A percentile compares a stretch with the other conserved stretches of the same genome.
Evolutionary conservation across 2,888 invertebrate species (phyloP).

Genomic region (Asteroscopus sphinx): DNA sequence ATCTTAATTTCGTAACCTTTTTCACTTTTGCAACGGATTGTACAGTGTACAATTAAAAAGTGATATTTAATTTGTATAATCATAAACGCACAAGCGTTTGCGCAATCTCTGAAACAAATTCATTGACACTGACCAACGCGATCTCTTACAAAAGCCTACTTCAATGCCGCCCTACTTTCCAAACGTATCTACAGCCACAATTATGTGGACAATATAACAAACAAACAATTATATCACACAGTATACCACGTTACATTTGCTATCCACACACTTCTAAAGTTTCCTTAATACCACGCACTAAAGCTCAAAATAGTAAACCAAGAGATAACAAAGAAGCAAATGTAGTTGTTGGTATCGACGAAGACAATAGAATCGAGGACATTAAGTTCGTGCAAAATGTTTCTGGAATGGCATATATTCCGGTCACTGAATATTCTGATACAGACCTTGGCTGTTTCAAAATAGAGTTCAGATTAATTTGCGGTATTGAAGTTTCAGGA

Average conservation of each 20-base stretch:
- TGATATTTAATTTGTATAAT: slow-evolving; percentile 56
- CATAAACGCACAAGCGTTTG: slow-evolving; percentile 60
- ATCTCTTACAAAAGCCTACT: slow-evolving; percentile 84
- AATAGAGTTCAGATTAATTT: slow-evolving; percentile 55
- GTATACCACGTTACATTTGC: slow-evolving; percentile 47
- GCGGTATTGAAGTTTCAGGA: slow-evolving; percentile 59
- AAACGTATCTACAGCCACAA: slow-evolving; percentile 76
- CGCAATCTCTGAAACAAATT: slow-evolving; percentile 82
- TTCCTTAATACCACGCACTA: slow-evolving; percentile 54
- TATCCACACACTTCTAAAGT: slow-evolving; percentile 25
- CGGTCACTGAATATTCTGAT: slow-evolving; percentile 33
- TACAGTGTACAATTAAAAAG: slow-evolving; percentile 51
- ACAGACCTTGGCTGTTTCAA: slow-evolving; percentile 23
- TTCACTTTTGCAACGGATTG: slow-evolving; percentile 26
- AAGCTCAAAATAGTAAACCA: slow-evolving; percentile 60
- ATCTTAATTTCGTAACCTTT: slow-evolving; percentile 28
- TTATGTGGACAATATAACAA: slow-evolving; percentile 78
- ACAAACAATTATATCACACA: slow-evolving; percentile 79
- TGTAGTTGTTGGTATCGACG: slow-evolving; percentile 49
- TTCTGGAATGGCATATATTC: slow-evolving; percentile 59
- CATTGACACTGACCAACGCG: slow-evolving; percentile 85
- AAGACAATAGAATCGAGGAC: slow-evolving; percentile 78
- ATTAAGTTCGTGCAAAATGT: slow-evolving; percentile 63
- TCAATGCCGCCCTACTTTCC: slow-evolving; percentile 89
- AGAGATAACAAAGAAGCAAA: slow-evolving; percentile 25